Percentiles rank a stretch among this genome's conserved stretches.
Conservation (phyloP, 2,113 vertebrate genomes). For the Barbus barbus region DNA sequence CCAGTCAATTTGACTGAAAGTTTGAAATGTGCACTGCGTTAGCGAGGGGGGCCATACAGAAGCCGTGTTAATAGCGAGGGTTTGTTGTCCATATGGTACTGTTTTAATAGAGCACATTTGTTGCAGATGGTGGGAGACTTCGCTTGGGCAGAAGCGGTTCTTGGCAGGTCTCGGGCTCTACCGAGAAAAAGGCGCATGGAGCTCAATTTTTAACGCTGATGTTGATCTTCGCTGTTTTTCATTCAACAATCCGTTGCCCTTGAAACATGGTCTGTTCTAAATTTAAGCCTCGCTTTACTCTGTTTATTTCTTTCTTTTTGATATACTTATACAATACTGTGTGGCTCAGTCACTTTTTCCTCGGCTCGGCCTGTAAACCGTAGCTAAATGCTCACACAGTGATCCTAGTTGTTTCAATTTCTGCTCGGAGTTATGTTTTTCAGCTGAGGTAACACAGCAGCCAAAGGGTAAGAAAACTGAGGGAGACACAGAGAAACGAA, state of each 20-base stretch:
- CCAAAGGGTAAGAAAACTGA: conserved; percentile 55
- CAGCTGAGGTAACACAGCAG: conserved; percentile 69
- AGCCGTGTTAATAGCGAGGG: conserved; percentile 89
- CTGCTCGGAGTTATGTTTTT: conserved; percentile 66
- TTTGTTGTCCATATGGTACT: conserved; percentile 96
- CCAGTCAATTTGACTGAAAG: conserved; percentile 87
- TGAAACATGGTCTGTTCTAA: conserved; percentile 77
- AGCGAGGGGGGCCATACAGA: conserved; percentile 79
- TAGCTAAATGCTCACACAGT: conserved; percentile 71
- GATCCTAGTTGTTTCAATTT: conserved; percentile 74
- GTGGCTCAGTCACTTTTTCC: conserved; percentile 76
- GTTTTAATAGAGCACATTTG: conserved; percentile 94
- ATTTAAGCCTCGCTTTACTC: conserved; percentile 71
- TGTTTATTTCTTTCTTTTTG: conserved; percentile 62
- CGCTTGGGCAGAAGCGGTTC: conserved; percentile 80
- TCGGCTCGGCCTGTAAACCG: conserved; percentile 74
- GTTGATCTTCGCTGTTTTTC: conserved; percentile 73
- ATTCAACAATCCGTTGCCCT: conserved; percentile 75
- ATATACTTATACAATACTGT: conserved; percentile 70
- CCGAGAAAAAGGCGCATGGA: conserved; percentile 41
- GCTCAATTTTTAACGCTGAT: conserved; percentile 72
- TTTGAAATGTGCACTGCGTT: conserved; percentile 87
- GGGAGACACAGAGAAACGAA: conserved; percentile 18
- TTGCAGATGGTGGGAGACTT: conserved; percentile 92
- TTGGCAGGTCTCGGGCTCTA: conserved; percentile 79